These are phyloP conservation scores for Bombus soroeensis DNA, from an alignment of 1,140 invertebrate species.

Conservation along the genomic window DNA sequence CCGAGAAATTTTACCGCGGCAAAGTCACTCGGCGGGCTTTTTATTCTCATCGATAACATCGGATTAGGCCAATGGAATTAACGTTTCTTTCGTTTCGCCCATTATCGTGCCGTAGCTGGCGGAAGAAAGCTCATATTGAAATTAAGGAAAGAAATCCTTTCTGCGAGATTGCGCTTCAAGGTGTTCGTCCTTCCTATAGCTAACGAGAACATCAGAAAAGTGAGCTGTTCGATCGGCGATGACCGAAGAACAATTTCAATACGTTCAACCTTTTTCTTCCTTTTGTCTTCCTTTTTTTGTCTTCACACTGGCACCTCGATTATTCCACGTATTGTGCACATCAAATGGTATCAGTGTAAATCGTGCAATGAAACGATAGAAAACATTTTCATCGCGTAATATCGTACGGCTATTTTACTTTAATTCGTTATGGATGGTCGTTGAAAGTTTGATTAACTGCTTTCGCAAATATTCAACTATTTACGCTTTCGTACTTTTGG, in stretches of 20 bases:
- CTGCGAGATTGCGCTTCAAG: not conserved
- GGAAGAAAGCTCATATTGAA: not conserved
- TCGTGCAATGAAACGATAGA: too few species aligned
- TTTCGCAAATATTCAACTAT: too few species aligned
- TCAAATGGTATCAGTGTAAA: too few species aligned
- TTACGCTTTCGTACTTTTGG: too few species aligned
- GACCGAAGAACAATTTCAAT: not conserved
- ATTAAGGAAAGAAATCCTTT: constrained; percentile 2
- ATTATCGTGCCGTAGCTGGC: not conserved
- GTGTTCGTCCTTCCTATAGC: not conserved
- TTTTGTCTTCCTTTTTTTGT: not conserved
- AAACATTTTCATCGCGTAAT: too few species aligned
- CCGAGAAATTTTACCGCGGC: not conserved
- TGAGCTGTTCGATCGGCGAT: not conserved
- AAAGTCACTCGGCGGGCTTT: constrained; percentile 7
- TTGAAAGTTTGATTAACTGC: too few species aligned
- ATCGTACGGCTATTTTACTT: too few species aligned
- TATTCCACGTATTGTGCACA: too few species aligned
- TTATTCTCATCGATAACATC: constrained; percentile 33
- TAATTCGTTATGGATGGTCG: too few species aligned
- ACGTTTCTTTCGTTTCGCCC: constrained; percentile 16
- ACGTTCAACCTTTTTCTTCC: too few species aligned
- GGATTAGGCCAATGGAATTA: constrained; percentile 30
- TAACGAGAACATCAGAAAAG: not conserved
- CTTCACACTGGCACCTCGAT: not conserved